Percentiles rank a stretch among this genome's conserved stretches.
Evolutionary conservation across 2,797 vertebrate genomes (phyloP).

Genomic region (Intellagama lesueurii): DNA sequence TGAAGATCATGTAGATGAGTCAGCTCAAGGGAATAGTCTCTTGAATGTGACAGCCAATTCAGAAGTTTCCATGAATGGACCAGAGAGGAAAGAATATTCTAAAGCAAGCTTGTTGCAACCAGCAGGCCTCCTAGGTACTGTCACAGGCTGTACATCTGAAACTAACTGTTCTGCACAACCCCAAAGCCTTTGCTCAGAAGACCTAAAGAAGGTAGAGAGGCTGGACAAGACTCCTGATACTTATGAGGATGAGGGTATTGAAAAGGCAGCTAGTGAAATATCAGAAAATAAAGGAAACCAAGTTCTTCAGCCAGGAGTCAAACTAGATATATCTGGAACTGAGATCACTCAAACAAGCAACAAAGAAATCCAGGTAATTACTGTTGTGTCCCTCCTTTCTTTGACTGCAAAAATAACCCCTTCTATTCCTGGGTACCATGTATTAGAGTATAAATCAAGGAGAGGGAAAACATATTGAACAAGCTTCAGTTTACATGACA

Average conservation of each 20-base stretch:
- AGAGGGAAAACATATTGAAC: not conserved
- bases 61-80: conserved; percentile 22
- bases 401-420: accelerated
- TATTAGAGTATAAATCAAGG: not conserved
- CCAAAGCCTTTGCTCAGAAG: conserved; percentile 59
- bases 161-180: not conserved
- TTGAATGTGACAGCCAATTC: conserved; percentile 46
- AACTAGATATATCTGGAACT: conserved; percentile 56
- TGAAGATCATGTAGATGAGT: conserved; percentile 46
- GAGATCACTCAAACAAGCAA: conserved; percentile 46
- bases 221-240: conserved; percentile 44
- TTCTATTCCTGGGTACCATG: not conserved
- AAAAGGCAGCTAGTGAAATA: conserved; percentile 62
- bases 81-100: not conserved
- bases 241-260: conserved; percentile 61
- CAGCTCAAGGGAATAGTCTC: not conserved
- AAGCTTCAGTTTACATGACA: not conserved
- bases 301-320: conserved; percentile 55
- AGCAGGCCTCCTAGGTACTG: conserved; percentile 53
- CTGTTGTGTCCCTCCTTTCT: not conserved
- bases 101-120: conserved; percentile 41
- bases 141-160: not conserved
- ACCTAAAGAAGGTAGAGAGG: conserved; percentile 46
- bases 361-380: conserved; percentile 73
- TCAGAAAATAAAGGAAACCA: conserved; percentile 60